Evolutionary conservation across 2,888 invertebrate species (phyloP).

Genomic region (Apotomis capreana): DNA sequence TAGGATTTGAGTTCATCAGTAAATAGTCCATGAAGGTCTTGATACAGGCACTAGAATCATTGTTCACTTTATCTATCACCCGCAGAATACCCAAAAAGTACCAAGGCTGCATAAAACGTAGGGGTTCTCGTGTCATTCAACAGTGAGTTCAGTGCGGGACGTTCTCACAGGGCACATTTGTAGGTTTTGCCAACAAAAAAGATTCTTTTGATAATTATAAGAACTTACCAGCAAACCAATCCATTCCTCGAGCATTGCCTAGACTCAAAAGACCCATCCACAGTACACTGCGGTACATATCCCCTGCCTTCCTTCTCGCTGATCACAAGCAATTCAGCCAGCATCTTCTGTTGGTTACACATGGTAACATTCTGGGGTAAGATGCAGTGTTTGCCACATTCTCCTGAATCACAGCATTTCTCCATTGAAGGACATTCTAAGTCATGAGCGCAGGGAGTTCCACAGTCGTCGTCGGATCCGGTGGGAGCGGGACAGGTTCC

Average conservation of each 20-base stretch:
- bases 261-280: slow-evolving; percentile 87
- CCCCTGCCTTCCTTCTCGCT: slow-evolving; percentile 92
- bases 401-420: slow-evolving; percentile 90
- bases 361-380: slow-evolving; percentile 90
- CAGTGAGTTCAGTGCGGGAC: too few relatives aligned
- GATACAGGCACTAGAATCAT: too few relatives aligned
- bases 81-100: too few relatives aligned
- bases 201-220: not conserved
- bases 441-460: slow-evolving; percentile 89
- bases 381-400: slow-evolving; percentile 89
- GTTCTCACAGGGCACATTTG: too few relatives aligned
- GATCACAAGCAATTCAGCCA: slow-evolving; percentile 89
- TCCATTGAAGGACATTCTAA: slow-evolving; percentile 91
- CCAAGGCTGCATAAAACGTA: too few relatives aligned
- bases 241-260: slow-evolving; percentile 93
- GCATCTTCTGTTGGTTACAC: slow-evolving; percentile 90
- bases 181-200: too few relatives aligned
- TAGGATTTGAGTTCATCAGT: too few relatives aligned
- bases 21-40: too few relatives aligned
- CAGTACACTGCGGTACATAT: slow-evolving; percentile 91
- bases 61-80: too few relatives aligned
- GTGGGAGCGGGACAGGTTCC: slow-evolving; percentile 87
- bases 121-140: too few relatives aligned
- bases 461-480: slow-evolving; percentile 79
- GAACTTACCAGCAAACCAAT: slow-evolving; percentile 89